Evolutionary conservation across 2,888 invertebrate genomes (phyloP), one percentile per base, ranked within the genome.

Genomic region (Drosophila lacicola): DNA sequence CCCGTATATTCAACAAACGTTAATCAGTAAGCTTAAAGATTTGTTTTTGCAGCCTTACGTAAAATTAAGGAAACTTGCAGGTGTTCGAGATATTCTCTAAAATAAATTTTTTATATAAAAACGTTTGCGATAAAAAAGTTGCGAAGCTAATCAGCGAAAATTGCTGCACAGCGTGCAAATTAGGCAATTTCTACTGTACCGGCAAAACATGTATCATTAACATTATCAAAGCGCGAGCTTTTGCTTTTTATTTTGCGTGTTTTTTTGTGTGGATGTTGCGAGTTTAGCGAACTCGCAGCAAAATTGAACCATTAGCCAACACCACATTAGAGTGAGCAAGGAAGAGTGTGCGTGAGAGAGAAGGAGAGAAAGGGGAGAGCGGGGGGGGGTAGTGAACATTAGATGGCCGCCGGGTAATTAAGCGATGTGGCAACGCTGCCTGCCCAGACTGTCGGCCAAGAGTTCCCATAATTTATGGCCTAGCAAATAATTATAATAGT

Each of bases 401-500:
- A 71, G 82, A 80, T 70, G 64, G 70, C 72, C 71, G 70, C 57
- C 42, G 74, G 74, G 80, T 85, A 88, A 84, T 84, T 84, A 84
- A 84, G 88, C 75, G 63, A 78, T 84, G 83, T 85, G 85, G 88
- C 85, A 84, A 83, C 84, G 34, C 84, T 71, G 63, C 46, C 47
- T 45, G 42, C 34, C 50, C 50, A 47, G 39, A 11, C 53, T 44
- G 72, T 21, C 55, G 51, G 56, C 68, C 55, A 34, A 71, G 61
- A 71, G 78, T 80, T 84, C 78, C 82, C 88, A 84, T 88, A 88
- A 82, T 88, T 82, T 88, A 84, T 84, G 80, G 71, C 68, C 78
- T 60, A 55, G 82, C 85, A 77, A 87, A 87, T 84, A 84, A 84
- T 84, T 85, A 85, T 84, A 84, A 84, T 78, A 57, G 83, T 82